A percentile compares a stretch with the other conserved stretches of the same genome.
phyloP scores from a whole-genome alignment of 2,888 invertebrate species.

The Dermolepida albohirtum region DNA sequence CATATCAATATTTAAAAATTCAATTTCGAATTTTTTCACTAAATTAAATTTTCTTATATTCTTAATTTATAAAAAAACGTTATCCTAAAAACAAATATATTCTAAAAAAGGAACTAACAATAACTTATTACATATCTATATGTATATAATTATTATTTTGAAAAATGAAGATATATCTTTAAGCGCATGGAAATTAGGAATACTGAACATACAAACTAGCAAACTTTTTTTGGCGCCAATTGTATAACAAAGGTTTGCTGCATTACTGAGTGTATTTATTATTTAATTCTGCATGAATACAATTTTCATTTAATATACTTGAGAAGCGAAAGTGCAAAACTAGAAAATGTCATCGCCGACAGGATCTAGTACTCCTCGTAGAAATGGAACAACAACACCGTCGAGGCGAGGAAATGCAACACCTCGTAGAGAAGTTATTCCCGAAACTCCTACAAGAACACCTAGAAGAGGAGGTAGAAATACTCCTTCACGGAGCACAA shows the following conservation, averaged over 20 bases:
- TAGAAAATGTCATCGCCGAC: constrained; percentile 48
- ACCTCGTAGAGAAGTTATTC: constrained; percentile 36
- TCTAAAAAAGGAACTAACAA: no score
- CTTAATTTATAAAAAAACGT: no score
- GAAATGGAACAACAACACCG: constrained; percentile 43
- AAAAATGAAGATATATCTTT: no score
- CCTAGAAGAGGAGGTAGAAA: constrained; percentile 38
- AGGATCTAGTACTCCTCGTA: constrained; percentile 41
- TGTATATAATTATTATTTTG: no score
- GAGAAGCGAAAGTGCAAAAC: background rate
- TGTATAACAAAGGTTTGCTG: background rate
- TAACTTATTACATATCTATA: no score
- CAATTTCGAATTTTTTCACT: no score
- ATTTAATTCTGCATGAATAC: background rate
- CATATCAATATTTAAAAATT: no score
- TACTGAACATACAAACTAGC: no score
- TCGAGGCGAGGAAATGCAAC: constrained; percentile 36
- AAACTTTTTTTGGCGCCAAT: constrained; percentile 25
- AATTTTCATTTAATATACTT: background rate
- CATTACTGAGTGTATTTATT: background rate
- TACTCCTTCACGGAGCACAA: constrained; percentile 41
- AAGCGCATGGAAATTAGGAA: no score
- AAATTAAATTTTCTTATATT: no score
- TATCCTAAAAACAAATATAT: no score
- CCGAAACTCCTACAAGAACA: constrained; percentile 42